Percentiles rank a stretch among this genome's conserved stretches.
phyloP scores from a whole-genome alignment of 2,888 invertebrate genomes.

The Melipona bicolor region DNA sequence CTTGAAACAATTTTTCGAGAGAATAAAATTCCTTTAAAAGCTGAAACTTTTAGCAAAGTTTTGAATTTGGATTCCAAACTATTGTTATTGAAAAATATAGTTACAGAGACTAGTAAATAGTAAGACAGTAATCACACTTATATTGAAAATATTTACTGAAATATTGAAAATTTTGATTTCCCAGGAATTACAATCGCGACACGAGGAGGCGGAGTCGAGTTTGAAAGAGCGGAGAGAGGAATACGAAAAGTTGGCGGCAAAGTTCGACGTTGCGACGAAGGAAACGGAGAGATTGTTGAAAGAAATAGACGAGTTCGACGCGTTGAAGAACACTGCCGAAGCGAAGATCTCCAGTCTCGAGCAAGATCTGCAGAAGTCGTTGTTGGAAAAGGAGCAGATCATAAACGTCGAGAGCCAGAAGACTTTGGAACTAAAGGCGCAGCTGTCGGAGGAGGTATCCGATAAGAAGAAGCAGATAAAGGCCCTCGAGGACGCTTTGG shows the following conservation, averaged over 20 bases:
- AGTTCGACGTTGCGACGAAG: constrained; percentile 69
- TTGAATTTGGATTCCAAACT: too few species aligned
- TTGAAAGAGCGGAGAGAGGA: constrained; percentile 66
- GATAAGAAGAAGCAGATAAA: constrained; percentile 73
- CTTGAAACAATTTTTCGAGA: too few species aligned
- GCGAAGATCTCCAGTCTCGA: constrained; percentile 74
- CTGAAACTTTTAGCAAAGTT: too few species aligned
- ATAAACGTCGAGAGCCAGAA: constrained; percentile 70
- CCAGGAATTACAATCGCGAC: constrained; percentile 64
- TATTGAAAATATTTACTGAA: too few species aligned
- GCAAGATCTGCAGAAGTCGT: constrained; percentile 69
- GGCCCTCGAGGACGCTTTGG: constrained; percentile 73
- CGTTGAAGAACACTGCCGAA: constrained; percentile 73
- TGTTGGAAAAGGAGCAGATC: constrained; percentile 67
- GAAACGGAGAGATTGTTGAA: constrained; percentile 73
- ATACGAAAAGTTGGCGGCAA: constrained; percentile 62
- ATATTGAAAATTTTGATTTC: constrained; percentile 17
- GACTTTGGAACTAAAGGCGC: constrained; percentile 65
- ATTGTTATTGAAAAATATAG: too few species aligned
- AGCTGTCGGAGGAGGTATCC: constrained; percentile 73
- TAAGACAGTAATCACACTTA: too few species aligned
- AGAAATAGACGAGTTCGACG: constrained; percentile 74
- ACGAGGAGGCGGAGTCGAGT: constrained; percentile 64
- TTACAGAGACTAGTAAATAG: too few species aligned
- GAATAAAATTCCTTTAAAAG: too few species aligned